Evolutionary conservation across 2,888 invertebrate species (phyloP), one percentile per base, ranked within the genome.

Genomic region (Timema cristinae): DNA sequence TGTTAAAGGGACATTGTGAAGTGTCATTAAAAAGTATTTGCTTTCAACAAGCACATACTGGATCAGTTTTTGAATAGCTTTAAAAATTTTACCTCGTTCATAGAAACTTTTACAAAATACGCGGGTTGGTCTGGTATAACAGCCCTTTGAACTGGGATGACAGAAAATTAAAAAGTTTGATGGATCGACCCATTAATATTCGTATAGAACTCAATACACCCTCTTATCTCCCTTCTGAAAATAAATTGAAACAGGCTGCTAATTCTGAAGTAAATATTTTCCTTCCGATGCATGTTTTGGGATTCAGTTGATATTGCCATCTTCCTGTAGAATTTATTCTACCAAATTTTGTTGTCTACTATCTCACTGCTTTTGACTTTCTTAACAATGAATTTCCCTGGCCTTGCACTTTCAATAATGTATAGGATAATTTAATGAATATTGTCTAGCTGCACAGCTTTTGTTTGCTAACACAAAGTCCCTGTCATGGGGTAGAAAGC

Each of bases 281-380:
- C 13, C 48, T 63, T 47, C 32, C 32, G 32, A 32, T 32, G 4
- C 32, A 32, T 32, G 32, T 63, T 32, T 48, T 63, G 10, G 48
- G 47, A 47, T 63, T 63, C 63, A 63, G 13, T 15, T 8, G 16
- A 16, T 47, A 63, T 13, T 7, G 16, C 47, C 48, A 16, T 7
- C 48, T 63, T 63, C 15, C 48, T 63, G 63, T 15, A 63, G 48
- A 47, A 16, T 9, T 63, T 63, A 8, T 63, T 63, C 63, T 9
- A 15, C 16, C 63, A 63, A 9, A 47, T 48, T 63, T 32, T 63
- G 5, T 15, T 10, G 16, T 63, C 63, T 15, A 63, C 48, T 2
- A 32, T 32, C 48, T 7, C 59, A n/a, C 16, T 59, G 10, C 59
- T 32, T 5, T n/a, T 59, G 8, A 32, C 48, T 63, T 48, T 48